Percentiles rank a stretch among this genome's conserved stretches.
phyloP scores from a whole-genome alignment of 2,797 vertebrate species.

The Sebastes jordani region DNA sequence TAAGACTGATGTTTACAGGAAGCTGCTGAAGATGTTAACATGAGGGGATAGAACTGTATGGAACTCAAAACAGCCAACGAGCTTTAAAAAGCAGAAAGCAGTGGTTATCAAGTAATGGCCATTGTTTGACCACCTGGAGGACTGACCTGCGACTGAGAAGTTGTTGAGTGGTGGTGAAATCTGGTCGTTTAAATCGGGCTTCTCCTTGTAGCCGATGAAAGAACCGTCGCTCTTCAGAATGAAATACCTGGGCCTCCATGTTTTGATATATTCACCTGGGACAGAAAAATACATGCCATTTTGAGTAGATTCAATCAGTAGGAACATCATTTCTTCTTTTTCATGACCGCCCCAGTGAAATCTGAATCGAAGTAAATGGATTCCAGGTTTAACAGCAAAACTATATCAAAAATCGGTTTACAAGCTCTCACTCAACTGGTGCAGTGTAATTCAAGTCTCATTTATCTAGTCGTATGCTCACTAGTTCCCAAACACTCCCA shows the following conservation, averaged over 20 bases:
- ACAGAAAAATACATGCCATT: background rate
- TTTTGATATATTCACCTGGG: constrained; percentile 91
- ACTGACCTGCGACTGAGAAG: constrained; percentile 90
- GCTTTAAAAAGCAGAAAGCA: background rate
- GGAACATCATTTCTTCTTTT: no score
- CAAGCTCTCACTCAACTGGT: no score
- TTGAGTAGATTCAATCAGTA: background rate
- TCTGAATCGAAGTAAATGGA: no score
- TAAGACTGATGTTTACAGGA: background rate
- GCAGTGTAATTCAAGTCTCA: no score
- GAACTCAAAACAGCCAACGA: background rate
- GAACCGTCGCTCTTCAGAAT: constrained; percentile 91
- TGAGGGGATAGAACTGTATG: background rate
- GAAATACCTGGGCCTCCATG: constrained; percentile 91
- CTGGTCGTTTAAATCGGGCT: constrained; percentile 84
- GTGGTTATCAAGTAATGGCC: background rate
- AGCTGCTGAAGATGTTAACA: background rate
- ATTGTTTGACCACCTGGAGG: background rate
- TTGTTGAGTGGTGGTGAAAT: constrained; percentile 87
- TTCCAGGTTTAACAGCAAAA: no score
- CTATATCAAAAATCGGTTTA: no score
- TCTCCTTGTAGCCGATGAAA: constrained; percentile 92
- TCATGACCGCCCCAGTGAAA: no score
- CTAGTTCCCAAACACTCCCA: no score
- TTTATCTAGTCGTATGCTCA: no score